Base-by-base conservation (phyloP, 2,888 invertebrate genomes). In the Hedya salicella region DNA sequence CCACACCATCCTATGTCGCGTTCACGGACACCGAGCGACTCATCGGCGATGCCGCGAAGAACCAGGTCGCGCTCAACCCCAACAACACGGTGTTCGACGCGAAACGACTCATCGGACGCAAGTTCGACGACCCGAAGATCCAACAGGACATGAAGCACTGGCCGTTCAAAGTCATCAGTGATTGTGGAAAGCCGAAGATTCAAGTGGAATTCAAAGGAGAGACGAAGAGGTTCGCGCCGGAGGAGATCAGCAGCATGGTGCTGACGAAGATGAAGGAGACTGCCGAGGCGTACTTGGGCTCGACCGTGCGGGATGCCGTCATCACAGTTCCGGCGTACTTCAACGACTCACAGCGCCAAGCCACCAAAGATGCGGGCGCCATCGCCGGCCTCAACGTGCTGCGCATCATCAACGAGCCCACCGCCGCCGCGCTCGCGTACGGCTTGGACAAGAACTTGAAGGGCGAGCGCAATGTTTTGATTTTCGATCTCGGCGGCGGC, bases 1-100 rank as follows among this genome's bases (percentile, higher is more conserved):
- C 95, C n/a, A 96, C 96, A 42, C 96, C 96, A 30, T 95, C 95
- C 72, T 96, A 96, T 42, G 96, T 96, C 86, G 95, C 95, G 11
- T 95, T 95, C 80, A 94, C 81, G 8, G 93, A 94, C 73, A 90
- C 89, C 14, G 93, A 94, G 75, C 82, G 93, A 52, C 86, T 94
- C 39, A 89, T 94, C 72, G 94, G 93, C 52, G 93, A 94, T 78
- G 93, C 93, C 19, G 94, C 94, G 39, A 94, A 94, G 76, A 94
- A 95, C 80, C 96, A 96, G 85, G 95, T 94, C 17, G 93, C 93
- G 30, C 91, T 93, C 93, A 95, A 95, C 79, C 95, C 95, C 11
- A 86, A 81, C 71, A 95, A 95, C 84, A 95, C 95, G 1, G 94
- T 95, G 0, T 95, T 95, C 76, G 95, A 95, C 83, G 95, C 95